These are phyloP conservation scores for Polymixis lichenea DNA, from an alignment of 2,888 invertebrate genomes.

Conservation along the genomic window DNA sequence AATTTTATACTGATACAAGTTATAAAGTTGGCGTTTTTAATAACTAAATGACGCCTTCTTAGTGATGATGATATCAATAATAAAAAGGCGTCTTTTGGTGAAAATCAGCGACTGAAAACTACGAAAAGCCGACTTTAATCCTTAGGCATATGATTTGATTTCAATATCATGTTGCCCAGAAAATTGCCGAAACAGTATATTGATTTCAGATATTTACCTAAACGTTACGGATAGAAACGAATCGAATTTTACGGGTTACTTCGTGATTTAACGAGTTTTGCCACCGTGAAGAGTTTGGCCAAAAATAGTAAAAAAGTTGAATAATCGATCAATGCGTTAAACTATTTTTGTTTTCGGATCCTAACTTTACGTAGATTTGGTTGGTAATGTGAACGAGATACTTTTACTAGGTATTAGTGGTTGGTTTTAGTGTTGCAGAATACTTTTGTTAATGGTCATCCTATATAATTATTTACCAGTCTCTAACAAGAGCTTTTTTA, in stretches of 20 bases:
- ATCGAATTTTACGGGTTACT: conserved; percentile 30
- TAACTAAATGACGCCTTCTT: neutral
- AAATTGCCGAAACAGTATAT: conserved; percentile 25
- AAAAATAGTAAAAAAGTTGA: conserved; percentile 10
- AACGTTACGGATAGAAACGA: conserved; percentile 21
- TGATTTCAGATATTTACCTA: conserved; percentile 25
- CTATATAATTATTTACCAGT: no score
- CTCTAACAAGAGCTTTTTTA: no score
- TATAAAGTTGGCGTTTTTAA: neutral
- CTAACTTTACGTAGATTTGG: neutral
- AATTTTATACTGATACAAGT: neutral
- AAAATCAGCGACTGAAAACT: no score
- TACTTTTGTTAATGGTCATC: no score
- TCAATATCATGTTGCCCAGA: neutral
- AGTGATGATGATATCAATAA: neutral
- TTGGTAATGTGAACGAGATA: no score
- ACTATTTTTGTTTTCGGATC: neutral
- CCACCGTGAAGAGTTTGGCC: conserved; percentile 16
- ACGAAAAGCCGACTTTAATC: no score
- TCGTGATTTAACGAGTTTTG: conserved; percentile 14
- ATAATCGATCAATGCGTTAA: neutral
- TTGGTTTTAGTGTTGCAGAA: no score
- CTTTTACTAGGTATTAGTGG: no score
- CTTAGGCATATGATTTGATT: neutral
- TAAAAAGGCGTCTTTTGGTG: no score